Percentiles rank a stretch among this genome's conserved stretches.
Conservation (phyloP, 2,113 vertebrate genomes). For the Acrocephalus arundinaceus region DNA sequence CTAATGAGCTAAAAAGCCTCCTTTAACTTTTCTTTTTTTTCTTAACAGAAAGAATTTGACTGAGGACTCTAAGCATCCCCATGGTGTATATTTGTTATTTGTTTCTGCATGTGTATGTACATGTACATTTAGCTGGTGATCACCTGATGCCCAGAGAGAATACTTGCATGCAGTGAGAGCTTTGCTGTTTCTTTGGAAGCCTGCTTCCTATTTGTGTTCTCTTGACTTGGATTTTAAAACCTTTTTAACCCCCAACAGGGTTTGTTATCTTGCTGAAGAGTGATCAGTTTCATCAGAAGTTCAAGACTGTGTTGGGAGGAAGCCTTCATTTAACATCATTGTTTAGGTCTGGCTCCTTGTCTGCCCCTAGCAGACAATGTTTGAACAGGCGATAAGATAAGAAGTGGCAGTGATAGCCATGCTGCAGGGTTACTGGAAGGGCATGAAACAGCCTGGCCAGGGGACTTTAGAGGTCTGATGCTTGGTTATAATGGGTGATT, state of each 20-base stretch:
- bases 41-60: not conserved
- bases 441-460: conserved; percentile 33
- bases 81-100: not conserved
- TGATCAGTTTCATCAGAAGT: conserved; percentile 14
- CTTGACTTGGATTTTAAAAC: not conserved
- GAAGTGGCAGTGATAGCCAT: conserved; percentile 52
- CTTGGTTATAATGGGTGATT: conserved; percentile 36
- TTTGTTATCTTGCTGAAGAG: not conserved
- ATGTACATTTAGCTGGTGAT: not conserved
- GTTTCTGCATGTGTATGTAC: not conserved
- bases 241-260: not conserved
- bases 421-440: conserved; percentile 60
- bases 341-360: conserved; percentile 37
- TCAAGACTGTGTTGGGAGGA: conserved; percentile 14
- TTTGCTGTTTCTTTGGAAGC: not conserved
- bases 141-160: not conserved
- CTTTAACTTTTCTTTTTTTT: not conserved
- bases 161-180: not conserved
- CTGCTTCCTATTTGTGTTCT: not conserved
- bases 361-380: not conserved
- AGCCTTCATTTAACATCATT: conserved; percentile 41
- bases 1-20: not conserved
- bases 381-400: conserved; percentile 39
- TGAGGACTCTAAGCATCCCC: not conserved
- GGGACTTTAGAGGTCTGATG: not conserved